Conservation (phyloP, 2,113 vertebrate genomes). For the Sardina pilchardus region DNA sequence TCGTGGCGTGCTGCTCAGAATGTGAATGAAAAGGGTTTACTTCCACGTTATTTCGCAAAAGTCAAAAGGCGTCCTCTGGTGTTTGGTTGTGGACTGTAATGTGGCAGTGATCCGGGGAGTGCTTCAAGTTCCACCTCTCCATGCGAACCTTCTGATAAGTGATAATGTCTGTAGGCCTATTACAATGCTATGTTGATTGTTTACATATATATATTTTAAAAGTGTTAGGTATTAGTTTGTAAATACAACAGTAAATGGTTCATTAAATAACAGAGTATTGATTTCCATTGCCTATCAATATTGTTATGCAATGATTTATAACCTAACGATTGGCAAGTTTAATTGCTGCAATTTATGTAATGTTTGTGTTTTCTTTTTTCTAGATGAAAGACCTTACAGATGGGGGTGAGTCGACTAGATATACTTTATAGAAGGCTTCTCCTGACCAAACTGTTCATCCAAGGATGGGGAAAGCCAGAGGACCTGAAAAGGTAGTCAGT, state of each 20-base stretch:
- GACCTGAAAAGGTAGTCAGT: constrained; percentile 85
- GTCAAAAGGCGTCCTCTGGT: constrained; percentile 15
- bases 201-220: neutral
- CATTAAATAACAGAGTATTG: neutral
- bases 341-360: neutral
- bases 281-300: neutral
- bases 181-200: neutral
- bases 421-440: constrained; percentile 91
- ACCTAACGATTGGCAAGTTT: neutral
- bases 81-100: neutral
- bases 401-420: constrained; percentile 95
- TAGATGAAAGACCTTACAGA: constrained; percentile 76
- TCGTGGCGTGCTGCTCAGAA: neutral
- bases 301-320: neutral
- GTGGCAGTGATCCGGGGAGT: neutral
- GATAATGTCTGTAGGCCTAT: neutral
- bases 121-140: neutral
- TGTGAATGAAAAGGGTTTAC: neutral
- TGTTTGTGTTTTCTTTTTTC: constrained; percentile 37
- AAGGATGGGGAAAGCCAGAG: constrained; percentile 96
- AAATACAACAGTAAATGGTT: neutral
- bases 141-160: too few relatives aligned
- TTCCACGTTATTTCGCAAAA: neutral
- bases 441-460: constrained; percentile 95
- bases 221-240: neutral